phyloP scores from a whole-genome alignment of 2,888 invertebrate genomes.

The Tetheella fluctuosa region DNA sequence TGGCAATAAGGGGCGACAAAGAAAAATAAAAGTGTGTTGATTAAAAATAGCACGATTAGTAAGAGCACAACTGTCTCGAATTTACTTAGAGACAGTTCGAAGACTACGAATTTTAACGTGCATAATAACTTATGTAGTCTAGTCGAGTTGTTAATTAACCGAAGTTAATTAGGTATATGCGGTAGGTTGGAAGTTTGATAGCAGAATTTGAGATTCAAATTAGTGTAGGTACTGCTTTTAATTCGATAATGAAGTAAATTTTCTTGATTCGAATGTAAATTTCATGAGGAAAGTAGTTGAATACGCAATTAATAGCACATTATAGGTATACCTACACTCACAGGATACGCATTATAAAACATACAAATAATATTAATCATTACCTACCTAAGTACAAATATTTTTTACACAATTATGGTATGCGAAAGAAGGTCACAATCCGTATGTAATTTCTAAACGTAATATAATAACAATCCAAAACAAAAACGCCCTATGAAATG shows the following conservation, averaged over 20 bases:
- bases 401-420: too few species aligned
- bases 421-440: too few species aligned
- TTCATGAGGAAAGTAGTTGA: too few species aligned
- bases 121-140: neutral
- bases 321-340: too few species aligned
- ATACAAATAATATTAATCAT: too few species aligned
- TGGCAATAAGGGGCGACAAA: slow-evolving; percentile 27
- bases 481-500: neutral
- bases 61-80: slow-evolving; percentile 12
- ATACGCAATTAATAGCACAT: too few species aligned
- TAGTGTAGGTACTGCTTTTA: neutral
- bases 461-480: neutral
- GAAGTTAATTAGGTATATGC: neutral
- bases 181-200: neutral
- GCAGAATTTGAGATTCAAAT: neutral
- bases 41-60: slow-evolving; percentile 37
- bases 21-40: slow-evolving; percentile 31
- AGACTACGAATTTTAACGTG: neutral
- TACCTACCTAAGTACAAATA: too few species aligned
- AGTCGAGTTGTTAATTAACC: neutral
- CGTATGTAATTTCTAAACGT: too few species aligned
- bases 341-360: too few species aligned
- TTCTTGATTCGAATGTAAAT: too few species aligned
- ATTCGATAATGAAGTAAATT: too few species aligned
- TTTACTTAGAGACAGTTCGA: slow-evolving; percentile 11